Conservation (phyloP, 1,140 invertebrate species). For the Caenorhabditis briggsae region DNA sequence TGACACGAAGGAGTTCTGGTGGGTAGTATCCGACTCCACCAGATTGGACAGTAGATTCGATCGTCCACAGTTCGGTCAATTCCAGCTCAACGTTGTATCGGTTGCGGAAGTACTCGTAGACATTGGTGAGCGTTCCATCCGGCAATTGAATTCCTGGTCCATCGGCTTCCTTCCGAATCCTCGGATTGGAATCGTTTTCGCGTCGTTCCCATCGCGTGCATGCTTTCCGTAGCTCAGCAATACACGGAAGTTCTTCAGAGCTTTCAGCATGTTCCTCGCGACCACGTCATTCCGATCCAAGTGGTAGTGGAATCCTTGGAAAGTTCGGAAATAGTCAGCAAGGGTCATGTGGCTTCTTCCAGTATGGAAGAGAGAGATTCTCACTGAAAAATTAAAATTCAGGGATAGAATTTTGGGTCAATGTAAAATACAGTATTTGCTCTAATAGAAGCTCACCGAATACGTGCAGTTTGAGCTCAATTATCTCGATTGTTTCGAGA, state of each 20-base stretch:
- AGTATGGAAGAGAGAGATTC: neutral
- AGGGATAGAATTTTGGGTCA: too few species aligned
- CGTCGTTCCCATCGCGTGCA: neutral
- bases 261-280: neutral
- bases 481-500: too few species aligned
- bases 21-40: neutral
- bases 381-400: neutral
- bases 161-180: neutral
- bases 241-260: neutral
- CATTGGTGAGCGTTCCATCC: neutral
- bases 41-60: neutral
- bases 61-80: neutral
- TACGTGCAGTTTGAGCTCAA: too few species aligned
- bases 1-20: neutral
- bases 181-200: neutral
- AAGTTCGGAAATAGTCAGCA: neutral
- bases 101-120: neutral
- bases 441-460: too few species aligned
- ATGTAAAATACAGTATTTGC: too few species aligned
- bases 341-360: too few species aligned
- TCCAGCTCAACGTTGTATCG: neutral
- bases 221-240: neutral
- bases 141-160: neutral
- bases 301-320: neutral
- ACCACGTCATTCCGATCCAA: neutral